phyloP scores from a whole-genome alignment of 2,888 invertebrate species.

The Meloe dianella region DNA sequence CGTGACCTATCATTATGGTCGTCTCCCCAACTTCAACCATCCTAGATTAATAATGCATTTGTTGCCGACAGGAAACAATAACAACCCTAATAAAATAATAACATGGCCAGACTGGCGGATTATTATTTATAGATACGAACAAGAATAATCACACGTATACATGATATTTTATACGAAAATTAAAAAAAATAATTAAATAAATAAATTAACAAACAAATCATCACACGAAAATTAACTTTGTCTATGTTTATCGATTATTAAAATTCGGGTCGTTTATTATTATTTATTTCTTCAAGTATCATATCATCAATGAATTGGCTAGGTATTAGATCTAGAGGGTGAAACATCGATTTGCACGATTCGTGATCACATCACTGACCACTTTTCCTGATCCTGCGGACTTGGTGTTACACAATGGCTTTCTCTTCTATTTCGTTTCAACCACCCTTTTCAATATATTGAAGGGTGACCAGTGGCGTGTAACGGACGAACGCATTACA shows the following conservation, averaged over 20 bases:
- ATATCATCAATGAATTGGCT: slow-evolving; percentile 39
- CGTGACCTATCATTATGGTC: slow-evolving; percentile 51
- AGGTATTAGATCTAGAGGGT: slow-evolving; percentile 46
- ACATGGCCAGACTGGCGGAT: neutral
- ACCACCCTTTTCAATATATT: slow-evolving; percentile 24
- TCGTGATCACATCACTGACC: slow-evolving; percentile 59
- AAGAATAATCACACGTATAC: neutral
- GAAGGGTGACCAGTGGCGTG: slow-evolving; percentile 45
- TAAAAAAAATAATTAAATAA: no score
- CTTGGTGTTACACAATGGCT: slow-evolving; percentile 46
- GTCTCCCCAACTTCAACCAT: slow-evolving; percentile 14
- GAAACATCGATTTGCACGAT: slow-evolving; percentile 59
- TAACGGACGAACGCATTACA: slow-evolving; percentile 43
- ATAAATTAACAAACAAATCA: no score
- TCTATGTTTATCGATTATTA: slow-evolving; percentile 3
- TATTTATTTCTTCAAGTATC: slow-evolving; percentile 34
- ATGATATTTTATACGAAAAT: no score
- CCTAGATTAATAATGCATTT: slow-evolving; percentile 15
- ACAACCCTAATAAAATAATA: slow-evolving; percentile 14
- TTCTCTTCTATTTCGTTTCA: slow-evolving; percentile 30
- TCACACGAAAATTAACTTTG: no score
- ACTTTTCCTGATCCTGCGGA: slow-evolving; percentile 54
- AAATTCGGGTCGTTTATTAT: slow-evolving; percentile 44
- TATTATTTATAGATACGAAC: neutral
- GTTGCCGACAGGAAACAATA: slow-evolving; percentile 19